Evolutionary conservation across 2,888 invertebrate genomes (phyloP), one percentile per base, ranked within the genome.

Genomic region (Megamerina dolium): DNA sequence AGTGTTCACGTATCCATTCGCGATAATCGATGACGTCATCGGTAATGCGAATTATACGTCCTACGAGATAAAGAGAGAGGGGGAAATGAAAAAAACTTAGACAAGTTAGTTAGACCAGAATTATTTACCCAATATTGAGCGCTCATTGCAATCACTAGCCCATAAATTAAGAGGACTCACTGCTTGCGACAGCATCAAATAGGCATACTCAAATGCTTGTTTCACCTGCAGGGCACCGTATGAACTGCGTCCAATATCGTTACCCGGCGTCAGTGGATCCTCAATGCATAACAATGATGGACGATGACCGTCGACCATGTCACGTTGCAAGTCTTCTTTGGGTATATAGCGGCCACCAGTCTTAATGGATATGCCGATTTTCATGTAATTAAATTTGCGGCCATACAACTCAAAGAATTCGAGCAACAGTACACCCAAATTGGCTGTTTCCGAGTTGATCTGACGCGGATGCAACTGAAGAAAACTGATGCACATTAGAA

Each of bases 321-420:
- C 90, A 70, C 86, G 80, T 71, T 90, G 89, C 66, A 91, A 80
- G 60, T 94, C 92, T 60, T 93, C 92, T 74, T 96, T 96, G 53
- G 89, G 86, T 60, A 95, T 86, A 70, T 95, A 96, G 42, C 85
- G 81, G 37, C 95, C 96, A 30, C 93, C 94, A 63, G 88, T 87
- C 74, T 91, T 90, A 55, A 96, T 86, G 53, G 94, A 77, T 56
- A 97, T 96, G 32, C 70, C 70, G 36, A 64, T 92, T 70, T 89
- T 89, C 62, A 93, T 82, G 67, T 95, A 97, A 73, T 92, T 92
- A 73, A 97, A 99, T 73, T 94, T 90, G 54, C 90, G 79, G 14
- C 97, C 97, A 68, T 96, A 99, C 41, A 97, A 77, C 75, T 97
- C 96, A 66, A 97, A 89, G 78, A 97, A 97, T 75, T 96, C 95